Base-by-base conservation (phyloP, 2,888 invertebrate genomes). In the Fabriciana adippe region DNA sequence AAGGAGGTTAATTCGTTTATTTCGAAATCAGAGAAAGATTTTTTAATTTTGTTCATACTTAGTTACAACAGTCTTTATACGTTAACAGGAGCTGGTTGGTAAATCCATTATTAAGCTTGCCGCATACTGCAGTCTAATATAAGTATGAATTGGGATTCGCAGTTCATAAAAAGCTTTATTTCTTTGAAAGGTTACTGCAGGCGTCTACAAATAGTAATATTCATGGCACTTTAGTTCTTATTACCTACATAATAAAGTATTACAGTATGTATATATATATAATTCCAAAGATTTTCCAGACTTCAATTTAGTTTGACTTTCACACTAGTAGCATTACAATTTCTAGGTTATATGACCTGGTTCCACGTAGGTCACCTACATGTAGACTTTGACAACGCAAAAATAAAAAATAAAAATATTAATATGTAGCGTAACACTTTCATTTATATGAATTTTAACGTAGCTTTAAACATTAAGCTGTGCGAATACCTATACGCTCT, bases 271-370 rank as follows among this genome's bases (percentile, higher is more conserved):
- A 15, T 18, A 8, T 50, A 15, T 18, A 13, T 54, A 16, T 18
- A 63, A 45, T 59, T 51, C 56, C 55, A 50, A 53, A 55, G 60
- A 56, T 51, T 59, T 60, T 66, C 47, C 59, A 47, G 63, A 66
- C 66, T 70, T 64, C 60, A 64, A 64, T 67, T 55, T 61, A 15
- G 48, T 66, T 66, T 26, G 55, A 47, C 55, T 48, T 56, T 35
- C 55, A 76, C 68, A 69, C 72, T 78, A 76, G 75, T 79, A 76
- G 78, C 74, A 74, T 68, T 70, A 70, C 68, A 74, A 77, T 85
- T 81, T 80, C 26, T 78, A 78, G 83, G 78, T 75, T 72, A 73
- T 77, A 70, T 76, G 79, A 81, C 79, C 80, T 74, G 79, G 78
- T 78, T 77, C 74, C 74, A 76, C 78, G 75, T 79, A 77, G 74